Evolutionary conservation across 2,113 vertebrate genomes (phyloP).

Genomic region (Antechinus stuartii): DNA sequence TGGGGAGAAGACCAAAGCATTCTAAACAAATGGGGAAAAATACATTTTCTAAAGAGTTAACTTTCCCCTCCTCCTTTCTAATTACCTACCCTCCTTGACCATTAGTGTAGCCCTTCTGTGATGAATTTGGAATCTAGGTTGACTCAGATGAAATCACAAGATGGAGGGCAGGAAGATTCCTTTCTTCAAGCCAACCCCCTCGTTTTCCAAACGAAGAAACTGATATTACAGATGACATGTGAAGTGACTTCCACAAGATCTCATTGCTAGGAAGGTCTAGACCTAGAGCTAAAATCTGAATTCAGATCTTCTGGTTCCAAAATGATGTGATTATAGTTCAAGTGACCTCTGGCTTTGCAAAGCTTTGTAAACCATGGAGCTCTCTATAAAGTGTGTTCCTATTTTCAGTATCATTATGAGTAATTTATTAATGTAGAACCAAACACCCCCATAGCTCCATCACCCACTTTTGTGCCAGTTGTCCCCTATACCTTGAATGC

Average conservation of each 20-base stretch:
- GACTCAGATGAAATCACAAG: background rate
- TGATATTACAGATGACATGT: background rate
- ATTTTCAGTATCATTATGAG: background rate
- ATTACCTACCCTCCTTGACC: background rate
- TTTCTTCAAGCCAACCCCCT: background rate
- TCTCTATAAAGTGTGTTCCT: background rate
- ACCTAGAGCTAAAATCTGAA: background rate
- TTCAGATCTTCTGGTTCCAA: background rate
- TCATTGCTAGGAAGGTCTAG: background rate
- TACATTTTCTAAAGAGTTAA: slow-evolving; percentile 37
- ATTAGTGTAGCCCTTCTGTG: background rate
- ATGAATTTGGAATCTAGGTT: background rate
- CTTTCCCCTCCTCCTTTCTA: slow-evolving; percentile 9
- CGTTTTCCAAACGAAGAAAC: background rate
- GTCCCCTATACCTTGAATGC: background rate
- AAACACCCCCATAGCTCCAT: background rate
- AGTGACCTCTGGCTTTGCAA: background rate
- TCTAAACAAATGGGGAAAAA: slow-evolving; percentile 6
- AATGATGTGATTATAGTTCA: background rate
- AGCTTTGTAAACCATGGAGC: background rate
- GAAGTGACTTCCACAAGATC: background rate
- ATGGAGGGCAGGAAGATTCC: background rate
- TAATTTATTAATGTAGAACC: background rate
- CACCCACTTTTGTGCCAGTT: background rate
- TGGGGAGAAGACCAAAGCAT: slow-evolving; percentile 28